Evolutionary conservation across 2,797 vertebrate species (phyloP).

Genomic region (Pseudotriccus pelzelni): DNA sequence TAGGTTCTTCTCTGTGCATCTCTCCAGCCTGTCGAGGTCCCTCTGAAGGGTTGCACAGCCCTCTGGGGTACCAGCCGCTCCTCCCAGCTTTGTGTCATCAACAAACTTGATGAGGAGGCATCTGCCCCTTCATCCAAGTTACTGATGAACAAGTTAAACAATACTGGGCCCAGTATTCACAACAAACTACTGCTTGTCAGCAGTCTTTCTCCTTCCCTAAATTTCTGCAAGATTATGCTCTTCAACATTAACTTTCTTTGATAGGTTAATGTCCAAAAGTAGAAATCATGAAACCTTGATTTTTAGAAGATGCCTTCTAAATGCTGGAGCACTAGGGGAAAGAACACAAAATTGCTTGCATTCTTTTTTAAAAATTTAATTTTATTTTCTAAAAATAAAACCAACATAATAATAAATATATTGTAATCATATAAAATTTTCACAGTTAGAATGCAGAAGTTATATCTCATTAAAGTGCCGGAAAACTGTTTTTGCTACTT

Average conservation of each 20-base stretch:
- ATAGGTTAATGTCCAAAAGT: neutral
- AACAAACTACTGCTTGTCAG: neutral
- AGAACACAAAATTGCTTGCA: neutral
- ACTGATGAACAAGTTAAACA: neutral
- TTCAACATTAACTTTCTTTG: neutral
- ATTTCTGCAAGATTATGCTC: neutral
- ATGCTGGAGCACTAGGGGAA: neutral
- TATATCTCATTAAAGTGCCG: neutral
- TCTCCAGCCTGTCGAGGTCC: rapidly evolving
- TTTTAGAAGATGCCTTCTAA: neutral
- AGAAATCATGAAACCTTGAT: neutral
- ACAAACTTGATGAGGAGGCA: neutral
- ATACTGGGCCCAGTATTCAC: neutral
- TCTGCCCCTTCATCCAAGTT: neutral
- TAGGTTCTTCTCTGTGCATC: neutral
- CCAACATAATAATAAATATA: rapidly evolving
- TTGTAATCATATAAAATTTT: neutral
- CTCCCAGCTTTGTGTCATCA: neutral
- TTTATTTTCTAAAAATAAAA: neutral
- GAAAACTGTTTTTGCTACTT: neutral
- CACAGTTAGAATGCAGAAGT: neutral
- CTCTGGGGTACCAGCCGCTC: rapidly evolving
- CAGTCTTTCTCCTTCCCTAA: neutral
- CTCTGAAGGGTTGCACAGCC: neutral
- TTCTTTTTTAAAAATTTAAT: neutral